These are phyloP conservation scores for Ellobium chinense DNA, from an alignment of 2,888 invertebrate species.

Conservation along the genomic window DNA sequence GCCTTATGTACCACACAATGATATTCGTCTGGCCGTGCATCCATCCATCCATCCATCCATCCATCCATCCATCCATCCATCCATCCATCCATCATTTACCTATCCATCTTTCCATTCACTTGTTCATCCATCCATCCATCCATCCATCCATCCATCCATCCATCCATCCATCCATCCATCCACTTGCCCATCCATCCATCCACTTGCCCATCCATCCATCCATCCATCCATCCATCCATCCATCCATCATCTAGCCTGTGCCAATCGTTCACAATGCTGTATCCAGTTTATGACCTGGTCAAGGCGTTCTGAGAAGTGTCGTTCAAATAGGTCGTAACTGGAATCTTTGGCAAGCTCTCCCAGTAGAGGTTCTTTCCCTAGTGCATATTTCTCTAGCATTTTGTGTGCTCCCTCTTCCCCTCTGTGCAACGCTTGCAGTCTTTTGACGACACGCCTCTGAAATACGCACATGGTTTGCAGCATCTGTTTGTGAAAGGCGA, in stretches of 20 bases:
- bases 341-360: background rate
- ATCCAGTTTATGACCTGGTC: slow-evolving; percentile 22
- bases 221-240: background rate
- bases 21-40: background rate
- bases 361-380: background rate
- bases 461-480: slow-evolving; percentile 40
- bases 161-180: background rate
- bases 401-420: background rate
- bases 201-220: background rate
- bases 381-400: slow-evolving; percentile 13
- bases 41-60: background rate
- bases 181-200: background rate
- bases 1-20: too few relatives aligned
- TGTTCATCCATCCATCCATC: background rate
- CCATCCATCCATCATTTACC: background rate
- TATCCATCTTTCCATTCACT: background rate
- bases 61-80: background rate
- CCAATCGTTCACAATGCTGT: background rate
- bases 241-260: background rate
- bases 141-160: background rate
- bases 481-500: slow-evolving; percentile 35
- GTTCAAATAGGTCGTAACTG: slow-evolving; percentile 4
- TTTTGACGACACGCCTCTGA: background rate
- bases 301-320: slow-evolving; percentile 10
- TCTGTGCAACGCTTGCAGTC: background rate